Evolutionary conservation across 2,888 invertebrate species (phyloP), one percentile per base, ranked within the genome.

Genomic region (Pseudolycoriella hygida): DNA sequence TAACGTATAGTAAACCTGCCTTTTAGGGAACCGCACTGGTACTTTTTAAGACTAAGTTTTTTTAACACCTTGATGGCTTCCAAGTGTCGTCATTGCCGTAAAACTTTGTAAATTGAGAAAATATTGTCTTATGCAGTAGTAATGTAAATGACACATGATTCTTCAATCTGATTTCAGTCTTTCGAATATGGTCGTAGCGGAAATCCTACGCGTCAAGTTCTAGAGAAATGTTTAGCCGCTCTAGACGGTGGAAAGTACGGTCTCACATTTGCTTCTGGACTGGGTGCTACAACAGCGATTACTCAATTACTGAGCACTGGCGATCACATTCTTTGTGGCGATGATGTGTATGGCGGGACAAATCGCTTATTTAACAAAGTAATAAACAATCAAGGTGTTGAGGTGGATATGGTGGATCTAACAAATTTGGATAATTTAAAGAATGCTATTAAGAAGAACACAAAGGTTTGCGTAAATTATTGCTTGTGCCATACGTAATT

Each of bases 301-400:
- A 66, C 78, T 6, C 74, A 83, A 32, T 66, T 93, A 53, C 68
- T 98, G 8, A 76, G 73, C 51, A 55, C 69, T 48, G 97, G 96
- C 0, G 97, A 98, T 60, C 93, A 97, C 58, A 70, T 98, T 11
- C 63, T 98, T 39, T 78, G 83, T 55, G 80, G 84, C 48, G 90
- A 96, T 61, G 97, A 97, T 64, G 72, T 96, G 3, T 98, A 97
- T 58, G 97, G 97, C 44, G 97, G 96, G 17, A 89, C 89, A 1
- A 84, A 85, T 57, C 73, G 92, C 53, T 58, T 80, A 58, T 80
- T 75, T 58, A 74, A 80, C 50, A 71, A 74, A 57, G 74, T 77
- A 46, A 69, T 71, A 1, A 51, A 68, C 1, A 75, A 75, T 53
- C 73, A 84, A 59, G 84, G 84, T 3, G 71, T 97, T 17, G 70